Base-by-base conservation (phyloP, 2,888 invertebrate species). In the Diaphora mendica region DNA sequence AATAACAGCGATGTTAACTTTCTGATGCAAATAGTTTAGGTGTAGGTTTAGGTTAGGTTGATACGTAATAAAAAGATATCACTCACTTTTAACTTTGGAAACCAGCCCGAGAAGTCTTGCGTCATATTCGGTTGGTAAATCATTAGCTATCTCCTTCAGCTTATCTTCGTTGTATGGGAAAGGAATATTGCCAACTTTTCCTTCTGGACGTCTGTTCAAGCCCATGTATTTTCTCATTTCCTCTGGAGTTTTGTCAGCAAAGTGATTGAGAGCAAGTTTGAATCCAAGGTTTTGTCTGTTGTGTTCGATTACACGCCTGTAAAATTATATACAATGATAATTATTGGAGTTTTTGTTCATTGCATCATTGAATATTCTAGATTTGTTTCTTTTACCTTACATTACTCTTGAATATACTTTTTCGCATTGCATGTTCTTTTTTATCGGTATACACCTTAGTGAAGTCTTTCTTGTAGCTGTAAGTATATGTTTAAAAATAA, bases 221-320 rank as follows among this genome's bases (percentile, higher is more conserved):
- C 93, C 92, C 74, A 75, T 91, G 73, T 85, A 81, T 55, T 79
- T 89, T 17, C 80, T 81, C 86, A 91, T 86, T 81, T 94, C 94
- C 68, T 90, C 80, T 4, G 87, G 87, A 30, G 92, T 92, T 35
- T 88, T 90, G 71, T 94, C 94, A 65, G 93, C 86, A 59, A 94
- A 91, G n/a, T 92, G 82, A 76, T 93, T 94, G 20, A 94, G 79
- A 3, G 87, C 75, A 0, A 94, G 87, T 75, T 89, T 93, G 79
- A 90, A 94, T 4, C 90, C 87, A 35, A 88, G 84, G 39, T 93
- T 91, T 68, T 86, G 85, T 11, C 85, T 85, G 68, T 93, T 94
- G 42, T 82, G 88, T 20, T 82, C 77, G 8, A 82, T 76, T 4
- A 94, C 83, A 3, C 86, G 75, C 72, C 93, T 94, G 73, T 30